Evolutionary conservation across 2,888 invertebrate species (phyloP).

Genomic region (Cheilosia impressa): DNA sequence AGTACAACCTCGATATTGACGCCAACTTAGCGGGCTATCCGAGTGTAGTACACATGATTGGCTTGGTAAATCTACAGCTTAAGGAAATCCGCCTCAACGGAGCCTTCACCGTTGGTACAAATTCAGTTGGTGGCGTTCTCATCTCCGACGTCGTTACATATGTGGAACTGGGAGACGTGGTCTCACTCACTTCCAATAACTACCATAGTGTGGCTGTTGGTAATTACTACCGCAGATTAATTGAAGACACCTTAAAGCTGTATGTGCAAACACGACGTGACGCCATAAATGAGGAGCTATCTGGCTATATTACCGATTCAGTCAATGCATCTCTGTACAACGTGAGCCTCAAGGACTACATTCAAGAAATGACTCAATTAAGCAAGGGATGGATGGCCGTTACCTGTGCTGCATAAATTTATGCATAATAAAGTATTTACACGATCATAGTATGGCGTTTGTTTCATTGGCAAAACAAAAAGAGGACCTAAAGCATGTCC

Average conservation of each 20-base stretch:
- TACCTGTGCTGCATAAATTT: not conserved
- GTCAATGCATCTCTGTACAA: conserved; percentile 1
- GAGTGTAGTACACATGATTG: conserved; percentile 10
- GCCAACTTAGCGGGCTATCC: conserved; percentile 36
- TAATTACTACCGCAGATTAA: conserved; percentile 73
- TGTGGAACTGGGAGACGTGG: conserved; percentile 76
- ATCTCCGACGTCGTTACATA: conserved; percentile 75
- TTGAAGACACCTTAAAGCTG: conserved; percentile 59
- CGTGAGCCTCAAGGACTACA: not conserved
- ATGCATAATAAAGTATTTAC: not conserved
- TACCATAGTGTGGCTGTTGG: conserved; percentile 77
- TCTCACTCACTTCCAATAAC: conserved; percentile 77
- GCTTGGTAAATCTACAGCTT: conserved; percentile 36
- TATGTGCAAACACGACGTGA: conserved; percentile 6
- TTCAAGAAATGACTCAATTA: not conserved
- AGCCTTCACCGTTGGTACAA: conserved; percentile 23
- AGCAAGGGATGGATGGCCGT: conserved; percentile 15
- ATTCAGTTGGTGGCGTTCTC: conserved; percentile 69
- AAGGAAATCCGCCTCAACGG: conserved; percentile 14
- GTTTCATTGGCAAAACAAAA: too few species aligned
- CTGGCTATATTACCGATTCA: conserved; percentile 9
- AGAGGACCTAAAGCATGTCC: too few species aligned
- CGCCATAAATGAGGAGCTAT: conserved; percentile 10
- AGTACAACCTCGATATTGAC: conserved; percentile 49
- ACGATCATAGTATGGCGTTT: too few species aligned